phyloP scores from a whole-genome alignment of 2,797 vertebrate genomes.

The Melanogrammus aeglefinus region DNA sequence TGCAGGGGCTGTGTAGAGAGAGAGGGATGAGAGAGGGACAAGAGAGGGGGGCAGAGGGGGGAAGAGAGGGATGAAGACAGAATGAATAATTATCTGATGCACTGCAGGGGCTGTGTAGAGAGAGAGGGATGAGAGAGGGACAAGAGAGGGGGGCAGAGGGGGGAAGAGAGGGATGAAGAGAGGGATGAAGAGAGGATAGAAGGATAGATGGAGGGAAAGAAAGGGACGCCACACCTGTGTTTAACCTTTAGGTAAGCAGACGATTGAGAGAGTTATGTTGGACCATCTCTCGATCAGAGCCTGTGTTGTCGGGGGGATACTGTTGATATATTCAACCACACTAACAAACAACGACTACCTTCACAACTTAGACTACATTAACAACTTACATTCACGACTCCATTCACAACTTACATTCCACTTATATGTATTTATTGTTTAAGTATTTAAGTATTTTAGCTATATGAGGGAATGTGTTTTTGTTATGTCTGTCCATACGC shows the following conservation, averaged over 20 bases:
- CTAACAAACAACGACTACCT: neutral
- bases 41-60: neutral
- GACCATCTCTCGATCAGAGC: neutral
- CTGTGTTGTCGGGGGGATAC: neutral
- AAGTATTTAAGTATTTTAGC: too few species aligned
- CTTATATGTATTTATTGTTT: too few species aligned
- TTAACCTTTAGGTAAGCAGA: neutral
- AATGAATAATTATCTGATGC: constrained; percentile 60
- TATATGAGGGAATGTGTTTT: too few species aligned
- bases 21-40: neutral
- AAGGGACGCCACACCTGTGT: neutral
- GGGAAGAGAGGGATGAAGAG: neutral
- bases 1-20: constrained; percentile 10
- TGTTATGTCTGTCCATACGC: too few species aligned
- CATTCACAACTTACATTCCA: too few species aligned
- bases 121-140: neutral
- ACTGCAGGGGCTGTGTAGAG: constrained; percentile 14
- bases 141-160: neutral
- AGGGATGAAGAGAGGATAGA: neutral
- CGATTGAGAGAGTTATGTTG: neutral
- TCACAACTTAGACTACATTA: neutral
- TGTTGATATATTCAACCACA: neutral
- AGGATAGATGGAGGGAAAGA: neutral
- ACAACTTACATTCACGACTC: too few species aligned
- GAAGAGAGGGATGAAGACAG: too few species aligned